phyloP scores from a whole-genome alignment of 2,797 vertebrate genomes.

The Syngnathus acus region DNA sequence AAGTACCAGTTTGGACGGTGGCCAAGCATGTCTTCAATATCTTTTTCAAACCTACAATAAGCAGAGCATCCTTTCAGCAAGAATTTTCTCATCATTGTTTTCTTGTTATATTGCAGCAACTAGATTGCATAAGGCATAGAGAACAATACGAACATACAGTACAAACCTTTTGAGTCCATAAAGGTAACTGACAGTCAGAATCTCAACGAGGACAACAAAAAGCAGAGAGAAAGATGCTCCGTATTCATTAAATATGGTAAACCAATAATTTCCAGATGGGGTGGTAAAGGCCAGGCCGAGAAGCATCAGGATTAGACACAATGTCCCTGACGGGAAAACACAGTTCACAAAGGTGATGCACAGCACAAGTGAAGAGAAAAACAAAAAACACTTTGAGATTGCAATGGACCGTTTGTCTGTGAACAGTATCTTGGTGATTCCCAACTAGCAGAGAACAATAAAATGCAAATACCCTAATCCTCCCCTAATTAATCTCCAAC shows the following conservation, averaged over 20 bases:
- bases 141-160: neutral
- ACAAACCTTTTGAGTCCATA: conserved; percentile 81
- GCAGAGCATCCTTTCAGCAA: neutral
- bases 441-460: too few relatives aligned
- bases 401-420: too few relatives aligned
- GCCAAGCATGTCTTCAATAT: conserved; percentile 83
- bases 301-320: conserved; percentile 77
- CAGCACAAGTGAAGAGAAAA: neutral
- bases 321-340: conserved; percentile 55
- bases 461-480: too few relatives aligned
- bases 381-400: neutral
- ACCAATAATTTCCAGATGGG: conserved; percentile 87
- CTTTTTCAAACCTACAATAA: conserved; percentile 79
- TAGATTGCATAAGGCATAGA: neutral
- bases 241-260: conserved; percentile 90
- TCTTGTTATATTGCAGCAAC: neutral
- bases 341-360: neutral
- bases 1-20: conserved; percentile 77
- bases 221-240: conserved; percentile 82
- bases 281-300: conserved; percentile 83
- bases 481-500: too few relatives aligned
- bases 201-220: conserved; percentile 85
- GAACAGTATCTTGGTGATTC: too few relatives aligned
- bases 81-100: neutral
- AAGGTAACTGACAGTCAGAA: conserved; percentile 78